A percentile compares a stretch with the other conserved stretches of the same genome.
phyloP scores from a whole-genome alignment of 2,888 invertebrate genomes.

The Trisateles emortualis region DNA sequence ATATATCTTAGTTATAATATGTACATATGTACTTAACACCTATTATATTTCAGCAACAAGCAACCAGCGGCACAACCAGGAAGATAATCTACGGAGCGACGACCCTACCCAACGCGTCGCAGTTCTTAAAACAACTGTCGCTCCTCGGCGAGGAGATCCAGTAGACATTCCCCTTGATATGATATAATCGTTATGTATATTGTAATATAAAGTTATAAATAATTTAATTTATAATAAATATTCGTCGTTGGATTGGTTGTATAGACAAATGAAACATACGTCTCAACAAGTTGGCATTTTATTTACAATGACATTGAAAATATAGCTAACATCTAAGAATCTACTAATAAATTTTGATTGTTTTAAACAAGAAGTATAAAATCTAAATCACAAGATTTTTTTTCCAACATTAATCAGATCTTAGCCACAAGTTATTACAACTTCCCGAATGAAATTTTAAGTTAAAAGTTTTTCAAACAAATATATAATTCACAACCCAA shows the following conservation, averaged over 20 bases:
- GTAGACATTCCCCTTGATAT: conserved; percentile 68
- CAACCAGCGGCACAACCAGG: conserved; percentile 89
- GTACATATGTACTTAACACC: not conserved
- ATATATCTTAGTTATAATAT: too few relatives aligned
- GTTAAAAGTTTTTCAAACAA: conserved; percentile 40
- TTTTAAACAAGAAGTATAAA: conserved; percentile 87
- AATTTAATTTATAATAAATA: conserved; percentile 53
- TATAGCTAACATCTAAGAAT: conserved; percentile 86
- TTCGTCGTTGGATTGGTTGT: conserved; percentile 48
- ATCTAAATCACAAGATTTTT: conserved; percentile 85
- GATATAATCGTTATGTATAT: conserved; percentile 43
- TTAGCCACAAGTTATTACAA: conserved; percentile 66
- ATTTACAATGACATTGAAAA: conserved; percentile 87
- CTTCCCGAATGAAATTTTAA: conserved; percentile 53
- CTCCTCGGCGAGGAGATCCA: conserved; percentile 91
- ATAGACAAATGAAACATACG: conserved; percentile 69
- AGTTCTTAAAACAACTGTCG: conserved; percentile 97
- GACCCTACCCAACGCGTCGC: conserved; percentile 96
- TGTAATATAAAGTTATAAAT: conserved; percentile 48
- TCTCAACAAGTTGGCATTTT: conserved; percentile 87
- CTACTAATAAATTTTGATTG: conserved; percentile 85
- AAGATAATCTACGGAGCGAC: conserved; percentile 98
- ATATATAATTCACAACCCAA: conserved; percentile 65
- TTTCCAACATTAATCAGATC: conserved; percentile 77
- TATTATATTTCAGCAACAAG: conserved; percentile 87